phyloP scores from a whole-genome alignment of 2,888 invertebrate species.

The Cantharis rufa region DNA sequence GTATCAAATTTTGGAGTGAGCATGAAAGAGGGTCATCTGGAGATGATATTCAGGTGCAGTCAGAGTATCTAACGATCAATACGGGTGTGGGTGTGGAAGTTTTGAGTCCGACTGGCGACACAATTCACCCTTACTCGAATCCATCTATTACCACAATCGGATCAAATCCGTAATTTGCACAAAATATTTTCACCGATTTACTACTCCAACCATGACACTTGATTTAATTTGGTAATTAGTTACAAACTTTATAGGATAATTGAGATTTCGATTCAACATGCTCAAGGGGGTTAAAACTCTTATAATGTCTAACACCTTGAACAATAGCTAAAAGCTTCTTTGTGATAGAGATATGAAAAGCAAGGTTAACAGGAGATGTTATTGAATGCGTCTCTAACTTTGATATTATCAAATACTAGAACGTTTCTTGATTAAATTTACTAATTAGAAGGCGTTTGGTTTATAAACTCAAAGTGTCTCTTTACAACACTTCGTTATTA shows the following conservation, averaged over 20 bases:
- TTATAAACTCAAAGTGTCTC: neutral
- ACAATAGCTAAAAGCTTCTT: neutral
- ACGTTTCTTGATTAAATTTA: neutral
- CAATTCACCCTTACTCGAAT: constrained; percentile 25
- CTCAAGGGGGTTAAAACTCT: neutral
- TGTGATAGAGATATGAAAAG: neutral
- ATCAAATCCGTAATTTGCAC: constrained; percentile 20
- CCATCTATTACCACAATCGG: constrained; percentile 19
- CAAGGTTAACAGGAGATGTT: neutral
- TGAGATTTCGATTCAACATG: neutral
- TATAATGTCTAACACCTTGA: neutral
- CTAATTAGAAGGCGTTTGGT: neutral
- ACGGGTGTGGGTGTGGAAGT: constrained; percentile 33
- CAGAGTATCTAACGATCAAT: constrained; percentile 30
- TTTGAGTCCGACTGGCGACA: constrained; percentile 34
- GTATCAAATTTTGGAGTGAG: neutral
- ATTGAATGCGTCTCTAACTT: neutral
- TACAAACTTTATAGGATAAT: neutral
- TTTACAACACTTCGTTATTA: neutral
- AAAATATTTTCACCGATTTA: neutral
- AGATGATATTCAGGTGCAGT: constrained; percentile 34
- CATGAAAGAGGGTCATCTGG: constrained; percentile 12
- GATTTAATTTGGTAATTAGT: neutral
- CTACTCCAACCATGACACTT: neutral
- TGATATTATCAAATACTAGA: neutral